phyloP scores from a whole-genome alignment of 2,888 invertebrate genomes.

The Rotaria magnacalcarata region DNA sequence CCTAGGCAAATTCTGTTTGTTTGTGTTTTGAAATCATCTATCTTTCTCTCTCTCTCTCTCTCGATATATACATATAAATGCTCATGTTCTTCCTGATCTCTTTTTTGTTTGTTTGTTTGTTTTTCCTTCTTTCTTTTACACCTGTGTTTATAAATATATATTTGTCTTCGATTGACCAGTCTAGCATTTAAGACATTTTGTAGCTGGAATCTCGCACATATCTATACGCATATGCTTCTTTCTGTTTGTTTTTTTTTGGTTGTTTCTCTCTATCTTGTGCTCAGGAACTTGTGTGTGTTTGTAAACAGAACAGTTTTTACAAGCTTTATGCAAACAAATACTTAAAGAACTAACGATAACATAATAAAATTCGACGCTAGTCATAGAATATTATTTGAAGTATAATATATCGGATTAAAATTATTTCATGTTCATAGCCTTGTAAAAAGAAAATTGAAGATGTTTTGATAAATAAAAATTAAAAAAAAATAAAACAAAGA shows the following conservation, averaged over 20 bases:
- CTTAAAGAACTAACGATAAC: too few relatives aligned
- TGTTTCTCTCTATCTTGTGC: too few relatives aligned
- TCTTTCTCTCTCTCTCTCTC: too few relatives aligned
- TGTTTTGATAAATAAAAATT: conserved; percentile 10
- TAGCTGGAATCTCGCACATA: too few relatives aligned
- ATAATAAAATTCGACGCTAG: too few relatives aligned
- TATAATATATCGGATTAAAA: neutral
- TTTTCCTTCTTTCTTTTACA: neutral
- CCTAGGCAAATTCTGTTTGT: neutral
- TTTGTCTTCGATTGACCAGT: conserved; percentile 13
- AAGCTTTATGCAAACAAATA: too few relatives aligned
- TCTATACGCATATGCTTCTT: too few relatives aligned
- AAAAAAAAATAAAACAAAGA: too few relatives aligned
- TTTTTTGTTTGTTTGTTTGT: neutral
- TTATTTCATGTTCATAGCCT: neutral
- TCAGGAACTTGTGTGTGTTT: too few relatives aligned
- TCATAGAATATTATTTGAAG: neutral
- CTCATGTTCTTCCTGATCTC: neutral
- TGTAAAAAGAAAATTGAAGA: neutral
- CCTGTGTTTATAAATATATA: conserved; percentile 3
- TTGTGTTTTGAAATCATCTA: neutral
- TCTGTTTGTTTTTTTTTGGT: too few relatives aligned
- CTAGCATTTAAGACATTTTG: neutral
- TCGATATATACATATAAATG: conserved; percentile 9
- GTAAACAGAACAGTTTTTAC: too few relatives aligned